Evolutionary conservation across 2,113 vertebrate species (phyloP), one percentile per base, ranked within the genome.

Genomic region (Labrus mixtus): DNA sequence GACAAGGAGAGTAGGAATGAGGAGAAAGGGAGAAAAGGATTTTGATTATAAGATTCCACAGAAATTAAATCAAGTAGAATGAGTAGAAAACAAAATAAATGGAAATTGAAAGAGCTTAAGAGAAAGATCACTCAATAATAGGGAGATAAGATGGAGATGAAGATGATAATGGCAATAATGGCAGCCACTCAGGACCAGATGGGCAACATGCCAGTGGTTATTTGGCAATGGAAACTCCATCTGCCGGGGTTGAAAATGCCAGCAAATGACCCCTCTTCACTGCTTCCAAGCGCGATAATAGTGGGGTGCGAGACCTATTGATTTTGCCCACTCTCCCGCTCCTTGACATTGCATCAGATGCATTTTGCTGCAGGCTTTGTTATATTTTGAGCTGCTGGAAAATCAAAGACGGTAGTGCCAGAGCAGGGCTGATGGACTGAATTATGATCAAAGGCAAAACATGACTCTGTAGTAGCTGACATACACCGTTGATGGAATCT

Each of bases 301-400:
- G 83, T 76, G 78, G 80, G 84, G 85, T 79, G 83, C 41, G 62
- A 86, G 85, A 84, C 82, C 84, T 91, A 91, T 93, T 89, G 89
- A 92, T 93, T 90, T 79, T 83, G 76, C 87, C 84, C 84, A 85
- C 89, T 91, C 85, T 82, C 73, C n/a, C 20, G 57, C 79, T 83
- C 89, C 85, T 90, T 91, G 85, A 90, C 90, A 89, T 79, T 68
- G 83, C 78, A 84, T 92, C 87, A 87, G 79, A 88, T 88, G 86
- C 74, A 71, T 89, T 89, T 87, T 81, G 86, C 90, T 84, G 63
- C 60, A 43, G 84, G 89, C 88, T 89, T 89, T 86, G 83, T 90
- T 87, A 82, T 76, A 87, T 86, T 86, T 78, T 37, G 68, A 84
- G 78, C 78, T 56, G 71, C 79, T 88, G 55, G 70, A 55, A 84